Evolutionary conservation across 1,140 invertebrate genomes (phyloP).

Genomic region (silkworm (Bombyx mori)): DNA sequence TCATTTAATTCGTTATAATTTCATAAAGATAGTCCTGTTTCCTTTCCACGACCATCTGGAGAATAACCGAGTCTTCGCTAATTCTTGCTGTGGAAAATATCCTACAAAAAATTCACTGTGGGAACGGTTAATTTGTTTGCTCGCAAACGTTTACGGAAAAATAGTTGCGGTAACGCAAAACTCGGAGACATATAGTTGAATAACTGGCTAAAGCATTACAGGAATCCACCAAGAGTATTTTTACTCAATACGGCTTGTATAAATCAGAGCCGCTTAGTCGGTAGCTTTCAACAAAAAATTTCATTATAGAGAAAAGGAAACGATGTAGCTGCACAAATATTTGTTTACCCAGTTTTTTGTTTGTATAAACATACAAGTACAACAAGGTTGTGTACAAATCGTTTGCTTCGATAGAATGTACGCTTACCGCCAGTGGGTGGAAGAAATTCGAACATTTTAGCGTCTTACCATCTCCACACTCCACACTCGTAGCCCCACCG

Average conservation of each 20-base stretch:
- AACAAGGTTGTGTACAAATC: constrained; percentile 49
- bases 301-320: no score
- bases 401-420: constrained; percentile 51
- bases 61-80: constrained; percentile 31
- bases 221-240: no score
- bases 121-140: constrained; percentile 15
- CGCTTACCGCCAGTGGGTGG: constrained; percentile 34
- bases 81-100: constrained; percentile 49
- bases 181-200: constrained; percentile 5
- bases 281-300: no score
- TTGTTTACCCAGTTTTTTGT: constrained; percentile 29
- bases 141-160: constrained; percentile 16
- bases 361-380: constrained; percentile 32
- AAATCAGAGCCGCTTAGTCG: no score
- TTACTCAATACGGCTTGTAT: no score
- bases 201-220: constrained; percentile 7
- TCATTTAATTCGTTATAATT: no score
- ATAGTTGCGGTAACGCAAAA: constrained; percentile 13
- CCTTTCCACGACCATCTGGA: constrained; percentile 29
- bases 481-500: no score
- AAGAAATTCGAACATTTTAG: constrained; percentile 48
- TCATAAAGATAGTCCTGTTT: constrained; percentile 16
- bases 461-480: constrained; percentile 10
- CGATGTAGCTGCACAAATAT: no score
- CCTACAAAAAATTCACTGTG: constrained; percentile 32